Evolutionary conservation across 2,113 vertebrate genomes (phyloP).

Genomic region (Macquaria ambigua): DNA sequence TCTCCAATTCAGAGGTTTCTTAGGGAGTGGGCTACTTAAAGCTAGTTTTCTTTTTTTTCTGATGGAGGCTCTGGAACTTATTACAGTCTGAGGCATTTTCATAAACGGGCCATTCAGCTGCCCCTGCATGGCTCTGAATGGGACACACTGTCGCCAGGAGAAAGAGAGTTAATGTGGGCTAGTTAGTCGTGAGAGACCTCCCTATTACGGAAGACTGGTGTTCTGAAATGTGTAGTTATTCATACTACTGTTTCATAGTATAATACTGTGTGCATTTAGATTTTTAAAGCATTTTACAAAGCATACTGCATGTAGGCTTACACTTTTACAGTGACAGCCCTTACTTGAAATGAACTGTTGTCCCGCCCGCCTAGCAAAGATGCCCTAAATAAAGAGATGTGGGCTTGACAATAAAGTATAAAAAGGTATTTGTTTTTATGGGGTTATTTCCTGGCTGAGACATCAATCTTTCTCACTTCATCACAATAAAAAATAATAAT

Average conservation of each 20-base stretch:
- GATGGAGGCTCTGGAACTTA: conserved; percentile 81
- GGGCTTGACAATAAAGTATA: background rate
- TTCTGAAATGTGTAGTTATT: conserved; percentile 52
- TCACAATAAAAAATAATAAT: conserved; percentile 4
- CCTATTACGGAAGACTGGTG: conserved; percentile 53
- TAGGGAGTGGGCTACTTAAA: conserved; percentile 76
- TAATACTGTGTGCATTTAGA: conserved; percentile 18
- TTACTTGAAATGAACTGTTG: background rate
- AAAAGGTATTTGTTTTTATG: conserved; percentile 8
- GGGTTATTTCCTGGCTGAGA: conserved; percentile 4
- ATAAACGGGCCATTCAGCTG: conserved; percentile 82
- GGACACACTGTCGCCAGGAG: conserved; percentile 76
- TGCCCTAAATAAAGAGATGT: background rate
- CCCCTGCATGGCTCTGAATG: conserved; percentile 72
- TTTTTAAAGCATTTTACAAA: conserved; percentile 5
- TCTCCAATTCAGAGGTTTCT: conserved; percentile 72
- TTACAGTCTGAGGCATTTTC: conserved; percentile 80
- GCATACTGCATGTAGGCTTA: background rate
- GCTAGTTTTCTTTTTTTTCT: conserved; percentile 46
- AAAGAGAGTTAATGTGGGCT: conserved; percentile 76
- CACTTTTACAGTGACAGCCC: background rate
- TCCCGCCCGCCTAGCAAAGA: background rate
- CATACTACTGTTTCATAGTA: conserved; percentile 13
- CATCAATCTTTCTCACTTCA: conserved; percentile 9
- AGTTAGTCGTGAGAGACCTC: conserved; percentile 69